Evolutionary conservation across 2,113 vertebrate species (phyloP).

Genomic region (Rhea pennata): DNA sequence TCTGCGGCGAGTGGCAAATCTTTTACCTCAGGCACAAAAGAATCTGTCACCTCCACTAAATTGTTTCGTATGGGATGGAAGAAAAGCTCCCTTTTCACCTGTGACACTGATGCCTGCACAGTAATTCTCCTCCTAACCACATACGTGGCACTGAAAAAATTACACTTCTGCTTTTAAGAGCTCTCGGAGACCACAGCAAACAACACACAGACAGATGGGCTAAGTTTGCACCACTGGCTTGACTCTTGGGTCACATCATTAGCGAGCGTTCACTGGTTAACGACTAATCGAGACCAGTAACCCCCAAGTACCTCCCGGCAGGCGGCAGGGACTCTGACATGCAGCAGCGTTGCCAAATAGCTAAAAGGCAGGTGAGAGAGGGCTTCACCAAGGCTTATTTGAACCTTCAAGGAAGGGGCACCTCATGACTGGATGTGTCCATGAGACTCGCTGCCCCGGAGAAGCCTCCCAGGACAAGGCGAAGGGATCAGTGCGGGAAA

Average conservation of each 20-base stretch:
- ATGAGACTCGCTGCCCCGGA: no score
- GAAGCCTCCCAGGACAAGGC: background rate
- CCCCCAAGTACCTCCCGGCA: background rate
- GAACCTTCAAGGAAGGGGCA: background rate
- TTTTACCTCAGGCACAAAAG: background rate
- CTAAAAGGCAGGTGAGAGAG: background rate
- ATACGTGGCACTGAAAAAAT: background rate
- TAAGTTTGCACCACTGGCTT: background rate
- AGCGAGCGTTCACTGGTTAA: background rate
- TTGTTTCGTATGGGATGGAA: background rate
- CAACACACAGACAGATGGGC: background rate
- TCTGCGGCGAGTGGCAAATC: background rate
- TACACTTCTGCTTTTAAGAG: background rate
- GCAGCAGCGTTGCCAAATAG: no score
- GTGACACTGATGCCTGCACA: background rate
- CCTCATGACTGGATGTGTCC: background rate
- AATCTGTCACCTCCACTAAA: background rate
- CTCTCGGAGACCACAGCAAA: background rate
- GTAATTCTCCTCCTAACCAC: background rate
- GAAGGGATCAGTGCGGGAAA: background rate
- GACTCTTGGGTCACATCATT: background rate
- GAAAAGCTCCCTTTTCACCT: background rate
- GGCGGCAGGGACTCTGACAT: background rate
- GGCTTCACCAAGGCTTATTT: background rate
- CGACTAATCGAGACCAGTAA: background rate